Evolutionary conservation across 2,888 invertebrate species (phyloP).

Genomic region (Fragum fragum): DNA sequence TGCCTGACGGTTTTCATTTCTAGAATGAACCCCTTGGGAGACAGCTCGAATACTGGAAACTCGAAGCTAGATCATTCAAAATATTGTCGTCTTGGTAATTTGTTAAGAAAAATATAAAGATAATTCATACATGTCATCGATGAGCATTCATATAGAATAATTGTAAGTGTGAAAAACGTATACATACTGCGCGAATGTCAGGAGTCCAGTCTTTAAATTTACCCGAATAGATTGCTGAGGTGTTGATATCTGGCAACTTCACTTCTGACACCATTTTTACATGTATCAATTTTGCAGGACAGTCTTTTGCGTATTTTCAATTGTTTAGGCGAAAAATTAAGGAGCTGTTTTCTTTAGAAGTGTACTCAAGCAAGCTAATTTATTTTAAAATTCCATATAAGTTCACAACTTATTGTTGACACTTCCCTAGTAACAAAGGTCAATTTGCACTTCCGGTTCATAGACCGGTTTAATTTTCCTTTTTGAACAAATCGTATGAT

Average conservation of each 20-base stretch:
- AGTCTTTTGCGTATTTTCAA: not conserved
- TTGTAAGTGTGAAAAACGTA: too few relatives aligned
- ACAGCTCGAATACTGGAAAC: too few relatives aligned
- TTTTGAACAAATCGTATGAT: not conserved
- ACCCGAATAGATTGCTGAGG: conserved; percentile 80
- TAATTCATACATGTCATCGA: too few relatives aligned
- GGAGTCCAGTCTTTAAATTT: conserved; percentile 84
- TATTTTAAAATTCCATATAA: not conserved
- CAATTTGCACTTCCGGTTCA: conserved; percentile 43
- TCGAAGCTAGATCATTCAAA: too few relatives aligned
- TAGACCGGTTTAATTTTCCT: conserved; percentile 1
- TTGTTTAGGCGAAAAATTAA: not conserved
- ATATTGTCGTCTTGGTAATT: too few relatives aligned
- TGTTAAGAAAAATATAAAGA: too few relatives aligned
- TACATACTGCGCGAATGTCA: conserved; percentile 79
- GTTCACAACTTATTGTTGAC: conserved; percentile 59
- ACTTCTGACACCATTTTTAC: conserved; percentile 67
- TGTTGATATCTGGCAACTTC: conserved; percentile 76
- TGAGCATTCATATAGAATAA: too few relatives aligned
- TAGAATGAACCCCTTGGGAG: too few relatives aligned
- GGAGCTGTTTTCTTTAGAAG: not conserved
- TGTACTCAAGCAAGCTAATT: not conserved
- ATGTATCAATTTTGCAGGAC: too few relatives aligned
- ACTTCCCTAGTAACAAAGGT: conserved; percentile 69
- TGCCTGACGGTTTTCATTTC: too few relatives aligned